phyloP scores from a whole-genome alignment of 64 coral and sea anemone genomes.

The Porites lutea region DNA sequence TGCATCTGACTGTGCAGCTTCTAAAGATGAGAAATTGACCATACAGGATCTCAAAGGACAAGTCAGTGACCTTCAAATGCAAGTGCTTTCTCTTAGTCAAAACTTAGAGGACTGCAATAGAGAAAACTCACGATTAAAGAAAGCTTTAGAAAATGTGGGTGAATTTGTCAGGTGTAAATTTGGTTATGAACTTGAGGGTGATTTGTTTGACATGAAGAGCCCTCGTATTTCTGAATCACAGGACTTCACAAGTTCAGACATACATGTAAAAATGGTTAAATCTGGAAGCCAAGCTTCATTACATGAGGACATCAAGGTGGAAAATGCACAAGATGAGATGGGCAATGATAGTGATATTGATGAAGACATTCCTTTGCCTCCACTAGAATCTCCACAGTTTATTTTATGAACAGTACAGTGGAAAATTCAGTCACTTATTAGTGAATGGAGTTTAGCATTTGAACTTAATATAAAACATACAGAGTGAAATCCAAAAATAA shows the following conservation, averaged over 20 bases:
- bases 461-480: no score
- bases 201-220: constrained; percentile 18
- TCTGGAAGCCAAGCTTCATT: not conserved
- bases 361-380: constrained; percentile 48
- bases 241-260: not conserved
- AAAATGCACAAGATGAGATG: not conserved
- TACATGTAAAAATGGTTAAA: not conserved
- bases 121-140: constrained; percentile 85
- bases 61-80: constrained; percentile 90
- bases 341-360: not conserved
- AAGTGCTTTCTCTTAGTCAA: constrained; percentile 89
- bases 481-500: no score
- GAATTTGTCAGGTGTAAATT: constrained; percentile 60
- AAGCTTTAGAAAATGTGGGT: constrained; percentile 67
- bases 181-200: constrained; percentile 57
- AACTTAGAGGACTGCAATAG: constrained; percentile 92
- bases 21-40: constrained; percentile 73
- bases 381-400: constrained; percentile 63
- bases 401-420: not conserved
- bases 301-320: not conserved
- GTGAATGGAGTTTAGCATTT: not conserved
- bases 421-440: not conserved
- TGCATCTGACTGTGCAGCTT: constrained; percentile 47
- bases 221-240: not conserved
- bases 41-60: constrained; percentile 52